Percentiles rank a stretch among this genome's conserved stretches.
These are phyloP conservation scores for Ceyx cyanopectus DNA, from an alignment of 2,113 vertebrate species.

Conservation along the genomic window DNA sequence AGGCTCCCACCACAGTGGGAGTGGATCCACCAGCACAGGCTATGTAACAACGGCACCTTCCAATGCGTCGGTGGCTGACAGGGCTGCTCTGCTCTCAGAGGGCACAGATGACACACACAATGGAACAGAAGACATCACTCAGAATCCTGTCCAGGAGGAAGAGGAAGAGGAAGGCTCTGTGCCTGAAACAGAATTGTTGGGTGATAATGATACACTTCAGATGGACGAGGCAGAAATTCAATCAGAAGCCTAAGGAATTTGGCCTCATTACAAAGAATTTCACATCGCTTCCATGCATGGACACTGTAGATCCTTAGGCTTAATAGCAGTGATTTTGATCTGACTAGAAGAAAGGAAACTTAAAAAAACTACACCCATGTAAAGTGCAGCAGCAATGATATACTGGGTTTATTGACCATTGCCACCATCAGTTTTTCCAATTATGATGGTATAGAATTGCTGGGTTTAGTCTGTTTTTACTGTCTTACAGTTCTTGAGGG, in stretches of 20 bases:
- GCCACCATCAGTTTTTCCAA: background rate
- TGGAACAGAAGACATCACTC: conserved; percentile 75
- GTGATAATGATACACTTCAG: conserved; percentile 86
- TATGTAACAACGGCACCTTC: conserved; percentile 93
- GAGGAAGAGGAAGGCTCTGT: conserved; percentile 83
- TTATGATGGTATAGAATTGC: background rate
- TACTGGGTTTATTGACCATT: background rate
- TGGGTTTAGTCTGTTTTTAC: conserved; percentile 38
- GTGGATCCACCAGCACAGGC: conserved; percentile 96
- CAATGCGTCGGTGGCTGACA: conserved; percentile 85
- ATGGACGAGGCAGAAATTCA: conserved; percentile 81
- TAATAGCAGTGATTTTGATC: background rate
- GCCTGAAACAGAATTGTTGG: conserved; percentile 91
- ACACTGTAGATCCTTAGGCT: background rate
- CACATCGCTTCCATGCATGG: background rate
- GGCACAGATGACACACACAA: conserved; percentile 77
- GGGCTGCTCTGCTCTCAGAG: conserved; percentile 84
- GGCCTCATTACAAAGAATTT: background rate
- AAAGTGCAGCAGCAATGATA: conserved; percentile 15
- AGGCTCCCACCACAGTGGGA: conserved; percentile 93
- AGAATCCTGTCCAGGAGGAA: conserved; percentile 82
- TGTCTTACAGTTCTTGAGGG: conserved; percentile 55
- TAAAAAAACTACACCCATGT: background rate
- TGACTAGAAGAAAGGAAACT: background rate
- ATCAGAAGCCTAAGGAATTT: conserved; percentile 80